Evolutionary conservation across 1,140 invertebrate genomes (phyloP).

Genomic region (Periplaneta americana): DNA sequence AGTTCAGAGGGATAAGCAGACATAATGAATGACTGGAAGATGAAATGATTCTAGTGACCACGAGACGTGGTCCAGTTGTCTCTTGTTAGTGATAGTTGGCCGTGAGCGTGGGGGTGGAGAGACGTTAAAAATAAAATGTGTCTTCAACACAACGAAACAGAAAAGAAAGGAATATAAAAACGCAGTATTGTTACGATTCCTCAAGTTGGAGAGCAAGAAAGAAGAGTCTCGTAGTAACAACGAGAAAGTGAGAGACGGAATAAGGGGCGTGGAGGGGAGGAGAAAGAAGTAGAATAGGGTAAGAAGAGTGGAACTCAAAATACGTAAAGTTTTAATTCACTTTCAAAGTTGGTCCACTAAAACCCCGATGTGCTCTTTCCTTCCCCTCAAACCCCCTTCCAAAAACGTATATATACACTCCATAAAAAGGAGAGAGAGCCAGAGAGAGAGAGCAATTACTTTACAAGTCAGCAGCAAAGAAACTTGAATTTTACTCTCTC

Average conservation of each 20-base stretch:
- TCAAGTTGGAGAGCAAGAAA: no score
- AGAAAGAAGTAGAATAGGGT: neutral
- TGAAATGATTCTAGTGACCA: no score
- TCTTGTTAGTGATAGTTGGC: no score
- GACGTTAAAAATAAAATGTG: no score
- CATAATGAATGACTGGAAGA: no score
- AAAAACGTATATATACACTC: neutral
- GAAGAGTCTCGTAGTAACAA: no score
- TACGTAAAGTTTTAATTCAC: slow-evolving; percentile 14
- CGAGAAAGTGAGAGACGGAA: neutral
- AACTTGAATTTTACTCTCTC: slow-evolving; percentile 4
- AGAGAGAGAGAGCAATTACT: neutral
- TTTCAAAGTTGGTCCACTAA: slow-evolving; percentile 14
- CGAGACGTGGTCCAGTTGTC: no score
- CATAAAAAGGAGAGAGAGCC: neutral
- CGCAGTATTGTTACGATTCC: no score
- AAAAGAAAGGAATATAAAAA: no score
- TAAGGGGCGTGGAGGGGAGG: neutral
- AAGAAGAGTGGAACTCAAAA: neutral
- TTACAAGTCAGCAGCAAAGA: neutral
- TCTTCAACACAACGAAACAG: no score
- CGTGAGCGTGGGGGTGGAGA: no score
- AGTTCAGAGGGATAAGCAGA: no score
- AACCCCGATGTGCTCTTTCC: neutral
- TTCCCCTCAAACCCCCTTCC: neutral